Evolutionary conservation across 1,140 invertebrate genomes (phyloP).

Genomic region (Pantala flavescens): DNA sequence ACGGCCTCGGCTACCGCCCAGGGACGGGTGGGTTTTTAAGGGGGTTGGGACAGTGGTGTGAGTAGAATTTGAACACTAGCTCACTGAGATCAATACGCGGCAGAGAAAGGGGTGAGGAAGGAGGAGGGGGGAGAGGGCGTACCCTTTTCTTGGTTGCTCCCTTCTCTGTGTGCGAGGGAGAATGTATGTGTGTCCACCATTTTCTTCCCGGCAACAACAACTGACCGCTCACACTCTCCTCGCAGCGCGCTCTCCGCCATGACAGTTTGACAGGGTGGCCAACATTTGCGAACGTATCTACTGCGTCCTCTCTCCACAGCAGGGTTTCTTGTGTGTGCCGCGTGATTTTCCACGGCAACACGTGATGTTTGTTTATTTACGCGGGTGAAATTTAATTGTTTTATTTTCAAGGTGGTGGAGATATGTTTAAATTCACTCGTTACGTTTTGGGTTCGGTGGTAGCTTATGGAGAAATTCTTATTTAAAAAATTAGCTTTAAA

Average conservation of each 20-base stretch:
- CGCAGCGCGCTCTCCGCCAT: neutral
- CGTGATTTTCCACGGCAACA: too few relatives aligned
- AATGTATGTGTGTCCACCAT: neutral
- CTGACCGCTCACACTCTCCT: neutral
- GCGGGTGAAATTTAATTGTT: too few relatives aligned
- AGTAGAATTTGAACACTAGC: constrained; percentile 9
- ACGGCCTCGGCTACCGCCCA: neutral
- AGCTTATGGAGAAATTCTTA: too few relatives aligned
- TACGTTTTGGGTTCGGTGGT: too few relatives aligned
- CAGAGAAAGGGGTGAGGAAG: neutral
- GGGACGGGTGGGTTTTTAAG: neutral
- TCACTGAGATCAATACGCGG: constrained; percentile 1
- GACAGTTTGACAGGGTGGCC: constrained; percentile 1
- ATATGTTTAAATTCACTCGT: too few relatives aligned
- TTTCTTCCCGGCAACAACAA: constrained; percentile 8
- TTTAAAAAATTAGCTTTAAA: too few relatives aligned
- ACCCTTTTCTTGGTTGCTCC: neutral
- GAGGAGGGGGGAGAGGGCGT: neutral
- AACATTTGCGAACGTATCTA: neutral
- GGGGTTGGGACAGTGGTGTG: neutral
- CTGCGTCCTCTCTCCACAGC: neutral
- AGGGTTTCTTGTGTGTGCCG: too few relatives aligned
- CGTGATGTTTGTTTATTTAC: too few relatives aligned
- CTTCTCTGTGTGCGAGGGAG: neutral
- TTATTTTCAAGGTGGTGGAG: too few relatives aligned